phyloP scores from a whole-genome alignment of 2,797 vertebrate genomes.

The Falco cherrug region DNA sequence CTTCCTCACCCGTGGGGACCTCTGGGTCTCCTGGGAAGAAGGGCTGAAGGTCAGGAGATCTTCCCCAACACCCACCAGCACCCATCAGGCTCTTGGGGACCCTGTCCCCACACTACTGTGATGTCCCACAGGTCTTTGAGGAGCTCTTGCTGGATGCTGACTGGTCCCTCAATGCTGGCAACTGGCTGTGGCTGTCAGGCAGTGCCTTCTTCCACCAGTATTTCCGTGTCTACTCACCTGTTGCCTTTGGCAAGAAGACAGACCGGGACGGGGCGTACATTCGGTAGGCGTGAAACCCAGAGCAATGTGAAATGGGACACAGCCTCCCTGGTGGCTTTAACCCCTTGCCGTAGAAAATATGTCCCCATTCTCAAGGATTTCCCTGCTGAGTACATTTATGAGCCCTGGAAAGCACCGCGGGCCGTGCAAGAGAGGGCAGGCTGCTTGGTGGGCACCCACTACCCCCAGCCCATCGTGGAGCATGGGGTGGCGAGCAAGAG shows the following conservation, averaged over 20 bases:
- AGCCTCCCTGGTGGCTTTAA: background rate
- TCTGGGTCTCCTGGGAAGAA: conserved; percentile 83
- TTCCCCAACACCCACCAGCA: too few species aligned
- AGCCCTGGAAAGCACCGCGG: conserved; percentile 79
- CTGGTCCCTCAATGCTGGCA: conserved; percentile 81
- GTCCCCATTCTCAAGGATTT: conserved; percentile 80
- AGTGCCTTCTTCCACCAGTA: conserved; percentile 83
- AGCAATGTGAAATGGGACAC: fast-evolving
- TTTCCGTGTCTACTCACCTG: conserved; percentile 79
- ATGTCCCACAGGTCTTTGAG: conserved; percentile 76
- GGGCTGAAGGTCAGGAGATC: conserved; percentile 74
- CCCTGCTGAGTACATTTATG: conserved; percentile 76
- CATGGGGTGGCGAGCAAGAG: conserved; percentile 74
- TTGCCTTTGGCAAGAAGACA: conserved; percentile 80
- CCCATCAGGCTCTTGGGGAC: background rate
- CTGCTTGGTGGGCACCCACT: conserved; percentile 82
- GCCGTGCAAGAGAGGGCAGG: conserved; percentile 79
- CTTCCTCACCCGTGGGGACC: conserved; percentile 80
- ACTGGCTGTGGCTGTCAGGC: conserved; percentile 83
- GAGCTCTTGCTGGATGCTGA: conserved; percentile 79
- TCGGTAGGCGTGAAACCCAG: conserved; percentile 59
- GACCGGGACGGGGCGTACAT: conserved; percentile 80
- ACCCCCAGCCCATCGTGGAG: conserved; percentile 75
- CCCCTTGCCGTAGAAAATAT: conserved; percentile 70
- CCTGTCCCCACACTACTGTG: fast-evolving